Evolutionary conservation across 1,140 invertebrate species (phyloP).

Genomic region (Achatina immaculata): DNA sequence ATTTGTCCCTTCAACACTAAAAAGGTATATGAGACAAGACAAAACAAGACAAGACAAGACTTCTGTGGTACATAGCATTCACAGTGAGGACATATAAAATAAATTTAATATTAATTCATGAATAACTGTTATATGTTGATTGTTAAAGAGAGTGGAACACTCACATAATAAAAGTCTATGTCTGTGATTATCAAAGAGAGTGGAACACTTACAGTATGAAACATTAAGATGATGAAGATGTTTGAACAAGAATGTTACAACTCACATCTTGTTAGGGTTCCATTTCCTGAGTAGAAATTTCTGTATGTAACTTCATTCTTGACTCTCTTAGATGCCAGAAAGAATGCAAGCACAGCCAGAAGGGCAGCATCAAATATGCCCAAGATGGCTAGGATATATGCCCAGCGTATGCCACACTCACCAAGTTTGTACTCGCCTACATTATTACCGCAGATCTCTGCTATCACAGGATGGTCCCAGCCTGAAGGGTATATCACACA

Average conservation of each 20-base stretch:
- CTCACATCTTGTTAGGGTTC: slow-evolving; percentile 66
- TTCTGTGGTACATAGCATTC: too few relatives aligned
- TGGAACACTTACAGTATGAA: too few relatives aligned
- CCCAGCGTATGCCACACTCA: slow-evolving; percentile 93
- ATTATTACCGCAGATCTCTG: slow-evolving; percentile 84
- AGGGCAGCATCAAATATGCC: slow-evolving; percentile 91
- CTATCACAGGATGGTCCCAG: slow-evolving; percentile 87
- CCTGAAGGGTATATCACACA: slow-evolving; percentile 89
- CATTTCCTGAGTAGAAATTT: slow-evolving; percentile 49
- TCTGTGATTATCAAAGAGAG: too few relatives aligned
- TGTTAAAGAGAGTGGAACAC: too few relatives aligned
- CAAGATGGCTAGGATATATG: slow-evolving; percentile 93
- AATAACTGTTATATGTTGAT: too few relatives aligned
- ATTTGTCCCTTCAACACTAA: too few relatives aligned
- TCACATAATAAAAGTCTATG: too few relatives aligned
- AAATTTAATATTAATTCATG: too few relatives aligned
- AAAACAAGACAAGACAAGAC: too few relatives aligned
- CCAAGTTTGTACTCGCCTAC: slow-evolving; percentile 83
- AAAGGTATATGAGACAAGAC: too few relatives aligned
- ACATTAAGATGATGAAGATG: too few relatives aligned
- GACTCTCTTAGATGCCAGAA: slow-evolving; percentile 82
- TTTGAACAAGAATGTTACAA: slow-evolving; percentile 18
- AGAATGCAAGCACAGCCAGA: slow-evolving; percentile 91
- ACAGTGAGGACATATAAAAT: too few relatives aligned
- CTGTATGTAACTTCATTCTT: slow-evolving; percentile 62